Percentiles rank a stretch among this genome's conserved stretches.
phyloP scores from a whole-genome alignment of 2,888 invertebrate species.

The Tetranychus piercei region DNA sequence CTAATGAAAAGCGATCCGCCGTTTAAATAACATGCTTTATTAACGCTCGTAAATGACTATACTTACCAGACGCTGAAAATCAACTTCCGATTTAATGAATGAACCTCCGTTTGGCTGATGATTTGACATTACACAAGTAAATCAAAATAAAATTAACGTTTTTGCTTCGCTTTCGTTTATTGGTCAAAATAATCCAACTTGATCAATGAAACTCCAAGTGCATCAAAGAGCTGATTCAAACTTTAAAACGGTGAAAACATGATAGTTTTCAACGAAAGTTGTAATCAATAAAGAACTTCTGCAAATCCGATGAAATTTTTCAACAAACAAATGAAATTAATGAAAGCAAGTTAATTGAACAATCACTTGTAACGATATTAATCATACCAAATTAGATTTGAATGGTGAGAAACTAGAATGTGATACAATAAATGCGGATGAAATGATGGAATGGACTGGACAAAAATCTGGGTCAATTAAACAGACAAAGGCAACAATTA shows the following conservation, averaged over 20 bases:
- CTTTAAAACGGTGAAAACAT: too few species aligned
- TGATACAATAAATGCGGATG: background rate
- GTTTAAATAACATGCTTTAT: too few species aligned
- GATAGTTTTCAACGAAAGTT: too few species aligned
- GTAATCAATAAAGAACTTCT: too few species aligned
- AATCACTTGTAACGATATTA: background rate
- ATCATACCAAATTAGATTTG: background rate
- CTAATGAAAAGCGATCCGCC: too few species aligned
- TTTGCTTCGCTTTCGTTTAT: background rate
- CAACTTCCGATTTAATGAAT: constrained; percentile 22
- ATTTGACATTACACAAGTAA: background rate
- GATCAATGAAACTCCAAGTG: background rate
- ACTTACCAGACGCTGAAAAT: constrained; percentile 24
- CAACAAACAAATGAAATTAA: background rate
- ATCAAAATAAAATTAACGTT: background rate
- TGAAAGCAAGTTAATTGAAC: background rate
- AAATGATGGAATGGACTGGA: background rate
- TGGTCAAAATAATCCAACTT: background rate
- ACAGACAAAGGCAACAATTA: background rate
- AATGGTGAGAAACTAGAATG: background rate
- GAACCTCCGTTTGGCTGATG: constrained; percentile 8
- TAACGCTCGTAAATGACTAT: background rate
- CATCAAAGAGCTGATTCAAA: too few species aligned
- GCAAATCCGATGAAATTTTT: too few species aligned
- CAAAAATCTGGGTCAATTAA: background rate